These are phyloP conservation scores for Lasioglossum morio DNA, from an alignment of 2,888 invertebrate genomes.

Conservation along the genomic window DNA sequence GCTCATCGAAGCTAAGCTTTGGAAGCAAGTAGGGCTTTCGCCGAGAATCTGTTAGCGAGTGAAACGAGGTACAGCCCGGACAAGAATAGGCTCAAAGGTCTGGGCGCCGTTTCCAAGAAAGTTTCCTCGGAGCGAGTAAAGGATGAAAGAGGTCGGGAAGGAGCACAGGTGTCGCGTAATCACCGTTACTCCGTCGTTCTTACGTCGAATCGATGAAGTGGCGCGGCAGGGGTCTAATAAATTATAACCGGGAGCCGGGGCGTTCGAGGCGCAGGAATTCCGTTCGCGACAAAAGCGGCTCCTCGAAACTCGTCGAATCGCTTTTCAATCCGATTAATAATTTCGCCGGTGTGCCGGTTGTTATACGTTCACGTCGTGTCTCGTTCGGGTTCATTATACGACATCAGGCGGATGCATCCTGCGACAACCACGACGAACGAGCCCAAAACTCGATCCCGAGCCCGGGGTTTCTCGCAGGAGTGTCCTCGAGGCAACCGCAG, in stretches of 20 bases:
- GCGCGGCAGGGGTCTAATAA: slow-evolving; percentile 38
- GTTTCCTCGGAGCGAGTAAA: neutral
- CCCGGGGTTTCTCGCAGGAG: slow-evolving; percentile 12
- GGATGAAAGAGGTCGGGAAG: slow-evolving; percentile 44
- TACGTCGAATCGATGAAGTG: slow-evolving; percentile 38
- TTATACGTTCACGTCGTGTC: slow-evolving; percentile 8
- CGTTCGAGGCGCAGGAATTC: slow-evolving; percentile 2
- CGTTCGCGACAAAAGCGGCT: slow-evolving; percentile 20
- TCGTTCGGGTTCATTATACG: slow-evolving; percentile 34
- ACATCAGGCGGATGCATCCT: slow-evolving; percentile 19
- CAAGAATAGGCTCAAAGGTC: slow-evolving; percentile 1
- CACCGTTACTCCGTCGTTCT: slow-evolving; percentile 48
- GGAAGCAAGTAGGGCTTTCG: neutral
- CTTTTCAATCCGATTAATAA: slow-evolving; percentile 42
- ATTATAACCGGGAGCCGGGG: slow-evolving; percentile 32
- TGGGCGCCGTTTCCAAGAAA: neutral
- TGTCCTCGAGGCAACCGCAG: slow-evolving; percentile 48
- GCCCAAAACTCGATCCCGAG: neutral
- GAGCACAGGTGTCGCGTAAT: slow-evolving; percentile 49
- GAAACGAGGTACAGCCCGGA: neutral
- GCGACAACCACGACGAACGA: slow-evolving; percentile 6
- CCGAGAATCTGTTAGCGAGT: neutral
- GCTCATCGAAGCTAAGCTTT: neutral
- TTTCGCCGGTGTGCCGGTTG: slow-evolving; percentile 22
- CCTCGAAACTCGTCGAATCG: slow-evolving; percentile 29